Percentiles rank a stretch among this genome's conserved stretches.
Evolutionary conservation across 1,140 invertebrate species (phyloP).

Genomic region (fruit fly (Drosophila melanogaster)): Release_6_plus_ISO1_MT NC_004354.4:17918501-17919000

Average conservation of each 20-base stretch:
- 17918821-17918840: not conserved
- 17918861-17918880: constrained; percentile 1
- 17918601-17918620: constrained; percentile 33
- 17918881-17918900: not conserved
- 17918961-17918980: constrained; percentile 31
- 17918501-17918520: not conserved
- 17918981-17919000: constrained; percentile 49
- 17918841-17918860: not conserved
- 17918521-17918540: constrained; percentile 15
- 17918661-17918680: constrained; percentile 12
- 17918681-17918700: constrained; percentile 29
- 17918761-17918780: constrained; percentile 55
- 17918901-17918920: constrained; percentile 11
- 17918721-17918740: constrained; percentile 82
- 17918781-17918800: constrained; percentile 32
- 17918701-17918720: constrained; percentile 82
- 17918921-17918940: constrained; percentile 18
- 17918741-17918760: constrained; percentile 78
- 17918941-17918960: constrained; percentile 23
- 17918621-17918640: constrained; percentile 39
- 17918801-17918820: constrained; percentile 2
- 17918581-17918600: constrained; percentile 73
- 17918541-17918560: constrained; percentile 6
- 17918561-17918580: constrained; percentile 35
- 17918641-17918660: constrained; percentile 11